Base-by-base conservation (phyloP, 2,113 vertebrate species). In the Zosterops lateralis region DNA sequence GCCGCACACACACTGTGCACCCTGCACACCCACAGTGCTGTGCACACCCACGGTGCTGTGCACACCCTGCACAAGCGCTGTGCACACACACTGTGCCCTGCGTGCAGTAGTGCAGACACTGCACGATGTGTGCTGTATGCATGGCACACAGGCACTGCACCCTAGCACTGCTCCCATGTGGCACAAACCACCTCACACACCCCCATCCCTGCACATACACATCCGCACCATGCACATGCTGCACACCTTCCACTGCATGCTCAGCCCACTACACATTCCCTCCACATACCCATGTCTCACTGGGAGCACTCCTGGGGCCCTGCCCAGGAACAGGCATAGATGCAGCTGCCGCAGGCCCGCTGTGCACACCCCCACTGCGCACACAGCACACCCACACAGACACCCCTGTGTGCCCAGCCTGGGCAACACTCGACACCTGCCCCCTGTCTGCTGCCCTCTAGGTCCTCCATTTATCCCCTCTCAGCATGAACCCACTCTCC, bases 291-390 rank as follows among this genome's bases (percentile, higher is more conserved):
- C 18, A 10, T 13, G 29, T 51, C 73, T 45, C 34, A 4, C 61
- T 13, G 4, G 4, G 6, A 13, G 17, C 56, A 13, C 13, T 16
- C 48, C 61, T 11, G 6, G 28, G 21, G 17, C 47, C 45, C 32
- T 17, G 17, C 14, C 42, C n/a, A 3, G 1, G 19, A 1, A 10
- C 7, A 6, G 20, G 2, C 45, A 9, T 21, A 8, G 60, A 3
- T 0, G 0, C 4, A 1, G 54, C 16, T 0, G 3, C 71, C 3
- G 2, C 3, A 0, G 32, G 14, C 12, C 14, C 40, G 0, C 15
- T 4, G 47, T 2, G 0, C 12, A 1, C 50, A 14, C 13, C 50
- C 3, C 1, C 15, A 1, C 44, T 29, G 57, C 5, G 0, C 6
- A 1, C 32, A 21, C 5, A 3, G 44, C 44, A 11, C 28, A 38